Percentiles rank a stretch among this genome's conserved stretches.
These are phyloP conservation scores for Julus scanicus DNA, from an alignment of 2,888 invertebrate species.

Conservation along the genomic window DNA sequence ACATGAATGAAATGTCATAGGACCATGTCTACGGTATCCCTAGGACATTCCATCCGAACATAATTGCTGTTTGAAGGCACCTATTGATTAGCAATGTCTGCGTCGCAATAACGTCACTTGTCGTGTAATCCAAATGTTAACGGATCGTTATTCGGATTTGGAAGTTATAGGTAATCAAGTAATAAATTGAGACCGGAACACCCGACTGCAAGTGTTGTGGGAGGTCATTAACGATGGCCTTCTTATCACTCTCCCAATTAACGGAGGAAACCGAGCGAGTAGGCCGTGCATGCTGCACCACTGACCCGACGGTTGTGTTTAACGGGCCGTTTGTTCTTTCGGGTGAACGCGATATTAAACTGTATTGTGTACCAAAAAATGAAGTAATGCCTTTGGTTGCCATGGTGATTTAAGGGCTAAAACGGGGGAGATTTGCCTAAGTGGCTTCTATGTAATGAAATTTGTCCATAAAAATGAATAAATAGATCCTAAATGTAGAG, in stretches of 20 bases:
- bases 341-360: neutral
- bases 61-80: neutral
- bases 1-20: no score
- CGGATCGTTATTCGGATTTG: neutral
- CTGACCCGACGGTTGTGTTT: neutral
- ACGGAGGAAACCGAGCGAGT: neutral
- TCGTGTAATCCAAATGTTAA: neutral
- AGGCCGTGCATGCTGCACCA: neutral
- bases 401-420: neutral
- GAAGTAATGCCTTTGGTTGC: neutral
- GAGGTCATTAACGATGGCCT: neutral
- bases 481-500: neutral
- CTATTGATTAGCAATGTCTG: no score
- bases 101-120: neutral
- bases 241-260: neutral
- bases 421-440: neutral
- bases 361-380: neutral
- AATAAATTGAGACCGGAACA: neutral
- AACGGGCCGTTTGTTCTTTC: neutral
- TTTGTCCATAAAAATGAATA: neutral
- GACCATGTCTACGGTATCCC: no score
- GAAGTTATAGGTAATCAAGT: neutral
- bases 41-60: no score
- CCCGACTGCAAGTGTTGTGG: neutral
- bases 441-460: neutral